phyloP scores from a whole-genome alignment of 2,888 invertebrate genomes.

The Drosophila anomalata region DNA sequence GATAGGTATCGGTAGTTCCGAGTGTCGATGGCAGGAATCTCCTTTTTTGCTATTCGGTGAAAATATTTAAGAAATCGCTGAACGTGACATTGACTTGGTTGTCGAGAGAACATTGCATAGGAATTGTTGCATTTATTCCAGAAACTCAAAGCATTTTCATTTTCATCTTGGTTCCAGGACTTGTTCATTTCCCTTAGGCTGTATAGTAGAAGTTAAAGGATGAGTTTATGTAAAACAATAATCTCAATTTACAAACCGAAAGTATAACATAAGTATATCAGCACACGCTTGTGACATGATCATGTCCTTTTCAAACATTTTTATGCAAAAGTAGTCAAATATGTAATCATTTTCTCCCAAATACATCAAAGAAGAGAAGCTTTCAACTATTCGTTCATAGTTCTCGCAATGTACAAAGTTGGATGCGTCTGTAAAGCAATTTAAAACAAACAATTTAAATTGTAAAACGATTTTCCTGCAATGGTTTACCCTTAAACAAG shows the following conservation, averaged over 20 bases:
- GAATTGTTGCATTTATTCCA: constrained; percentile 57
- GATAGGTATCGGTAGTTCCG: constrained; percentile 45
- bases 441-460: not conserved
- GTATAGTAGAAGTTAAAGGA: not conserved
- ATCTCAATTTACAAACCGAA: constrained; percentile 47
- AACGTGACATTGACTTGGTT: constrained; percentile 51
- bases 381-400: constrained; percentile 55
- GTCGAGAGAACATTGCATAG: constrained; percentile 57
- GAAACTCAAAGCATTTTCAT: constrained; percentile 28
- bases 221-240: not conserved
- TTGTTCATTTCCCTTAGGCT: constrained; percentile 44
- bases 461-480: not conserved
- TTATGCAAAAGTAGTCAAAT: constrained; percentile 39
- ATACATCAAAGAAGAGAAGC: constrained; percentile 48
- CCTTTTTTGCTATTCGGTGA: constrained; percentile 22
- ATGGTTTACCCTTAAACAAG: constrained; percentile 52
- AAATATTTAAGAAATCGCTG: constrained; percentile 60
- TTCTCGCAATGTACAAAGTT: constrained; percentile 37
- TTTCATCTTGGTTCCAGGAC: constrained; percentile 35
- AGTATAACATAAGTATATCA: constrained; percentile 61
- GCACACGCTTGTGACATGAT: constrained; percentile 52
- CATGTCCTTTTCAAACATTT: constrained; percentile 47
- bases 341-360: constrained; percentile 29
- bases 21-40: constrained; percentile 24
- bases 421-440: constrained; percentile 40